Conservation (phyloP, 2,113 vertebrate species). For the Rattus rattus region DNA sequence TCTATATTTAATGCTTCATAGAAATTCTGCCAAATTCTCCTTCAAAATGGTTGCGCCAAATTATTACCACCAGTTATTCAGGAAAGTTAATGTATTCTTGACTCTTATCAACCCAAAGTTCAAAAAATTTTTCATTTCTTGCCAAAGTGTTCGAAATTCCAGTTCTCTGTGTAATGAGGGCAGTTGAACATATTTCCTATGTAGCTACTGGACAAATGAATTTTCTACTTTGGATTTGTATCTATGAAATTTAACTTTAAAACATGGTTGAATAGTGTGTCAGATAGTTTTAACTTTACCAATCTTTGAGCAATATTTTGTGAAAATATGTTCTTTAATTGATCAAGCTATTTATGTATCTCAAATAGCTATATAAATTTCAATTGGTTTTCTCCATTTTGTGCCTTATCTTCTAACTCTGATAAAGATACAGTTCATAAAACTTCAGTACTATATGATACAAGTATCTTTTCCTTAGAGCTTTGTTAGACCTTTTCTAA, state of each 20-base stretch:
- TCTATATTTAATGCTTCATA: constrained; percentile 55
- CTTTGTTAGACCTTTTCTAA: constrained; percentile 2
- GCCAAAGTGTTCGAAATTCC: constrained; percentile 50
- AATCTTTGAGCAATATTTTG: constrained; percentile 2
- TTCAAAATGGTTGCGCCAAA: constrained; percentile 30
- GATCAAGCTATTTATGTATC: neutral
- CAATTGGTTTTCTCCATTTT: neutral
- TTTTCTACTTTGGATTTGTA: constrained; percentile 25
- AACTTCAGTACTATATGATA: constrained; percentile 23
- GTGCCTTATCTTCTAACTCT: neutral
- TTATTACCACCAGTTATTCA: constrained; percentile 24
- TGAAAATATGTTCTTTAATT: constrained; percentile 34
- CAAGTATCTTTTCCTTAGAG: neutral
- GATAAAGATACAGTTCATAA: neutral
- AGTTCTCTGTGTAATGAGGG: neutral
- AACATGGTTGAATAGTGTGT: neutral
- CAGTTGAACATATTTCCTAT: neutral
- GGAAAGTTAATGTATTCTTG: constrained; percentile 43
- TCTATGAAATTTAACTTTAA: constrained; percentile 44
- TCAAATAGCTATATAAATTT: constrained; percentile 8
- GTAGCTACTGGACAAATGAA: neutral
- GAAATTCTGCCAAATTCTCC: constrained; percentile 49
- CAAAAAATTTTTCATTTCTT: constrained; percentile 29
- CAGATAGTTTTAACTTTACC: neutral
- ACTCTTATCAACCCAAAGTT: constrained; percentile 13